Evolutionary conservation across 2,888 invertebrate species (phyloP).

Genomic region (Xestobium rufovillosum): DNA sequence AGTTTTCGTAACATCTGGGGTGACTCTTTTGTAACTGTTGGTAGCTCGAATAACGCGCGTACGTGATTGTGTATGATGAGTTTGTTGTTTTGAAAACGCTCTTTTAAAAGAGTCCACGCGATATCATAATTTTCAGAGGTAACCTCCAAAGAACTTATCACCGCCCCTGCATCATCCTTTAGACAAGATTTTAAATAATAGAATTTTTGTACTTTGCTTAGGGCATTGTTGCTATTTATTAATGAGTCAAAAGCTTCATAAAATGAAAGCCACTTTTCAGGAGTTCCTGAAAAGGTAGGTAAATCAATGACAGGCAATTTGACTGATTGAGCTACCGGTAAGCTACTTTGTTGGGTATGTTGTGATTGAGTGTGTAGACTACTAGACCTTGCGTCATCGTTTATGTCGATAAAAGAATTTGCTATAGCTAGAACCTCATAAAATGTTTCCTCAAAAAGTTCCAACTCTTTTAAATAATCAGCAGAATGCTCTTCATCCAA

Average conservation of each 20-base stretch:
- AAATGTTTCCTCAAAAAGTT: no score
- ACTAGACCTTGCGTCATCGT: no score
- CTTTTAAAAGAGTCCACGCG: slow-evolving; percentile 21
- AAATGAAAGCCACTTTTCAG: no score
- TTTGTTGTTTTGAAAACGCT: slow-evolving; percentile 21
- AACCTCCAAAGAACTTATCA: slow-evolving; percentile 19
- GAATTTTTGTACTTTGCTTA: slow-evolving; percentile 14
- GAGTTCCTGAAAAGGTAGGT: no score
- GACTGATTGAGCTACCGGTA: no score
- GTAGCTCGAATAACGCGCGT: slow-evolving; percentile 20
- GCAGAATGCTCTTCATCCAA: no score
- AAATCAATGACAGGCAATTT: no score
- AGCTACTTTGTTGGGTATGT: no score
- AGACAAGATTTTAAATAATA: slow-evolving; percentile 14
- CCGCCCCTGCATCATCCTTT: slow-evolving; percentile 11
- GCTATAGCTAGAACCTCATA: no score
- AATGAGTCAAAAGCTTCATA: slow-evolving; percentile 13
- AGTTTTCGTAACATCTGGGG: slow-evolving; percentile 16
- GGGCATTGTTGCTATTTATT: slow-evolving; percentile 6
- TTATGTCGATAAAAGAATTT: no score
- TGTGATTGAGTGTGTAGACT: no score
- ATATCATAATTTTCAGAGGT: slow-evolving; percentile 19
- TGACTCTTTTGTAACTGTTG: slow-evolving; percentile 11
- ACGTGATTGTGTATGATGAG: slow-evolving; percentile 23
- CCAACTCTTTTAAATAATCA: no score